Percentiles rank a stretch among this genome's conserved stretches.
Conservation (phyloP, 2,888 invertebrate genomes). For the Halictus quadricinctus region DNA sequence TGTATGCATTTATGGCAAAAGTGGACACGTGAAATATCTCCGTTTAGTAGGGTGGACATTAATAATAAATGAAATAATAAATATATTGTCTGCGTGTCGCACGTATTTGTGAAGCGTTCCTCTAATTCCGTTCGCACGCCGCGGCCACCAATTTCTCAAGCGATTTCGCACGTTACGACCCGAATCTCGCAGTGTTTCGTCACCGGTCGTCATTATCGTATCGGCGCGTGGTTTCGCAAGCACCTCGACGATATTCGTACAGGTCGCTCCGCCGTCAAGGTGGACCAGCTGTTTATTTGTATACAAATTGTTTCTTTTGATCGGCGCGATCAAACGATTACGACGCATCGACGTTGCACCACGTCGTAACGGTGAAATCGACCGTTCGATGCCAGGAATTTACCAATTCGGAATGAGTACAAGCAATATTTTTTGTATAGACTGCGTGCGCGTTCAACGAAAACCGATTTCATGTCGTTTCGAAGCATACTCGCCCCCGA, state of each 20-base stretch:
- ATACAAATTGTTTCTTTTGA: not conserved
- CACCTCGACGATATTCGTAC: slow-evolving; percentile 6
- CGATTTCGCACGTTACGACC: not conserved
- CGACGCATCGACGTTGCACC: not conserved
- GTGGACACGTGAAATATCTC: too few relatives aligned
- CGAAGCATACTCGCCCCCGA: too few relatives aligned
- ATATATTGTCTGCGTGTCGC: not conserved
- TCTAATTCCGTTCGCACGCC: not conserved
- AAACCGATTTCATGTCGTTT: too few relatives aligned
- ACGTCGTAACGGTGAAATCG: not conserved
- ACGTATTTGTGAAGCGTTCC: not conserved
- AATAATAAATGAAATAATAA: not conserved
- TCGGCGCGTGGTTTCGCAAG: slow-evolving; percentile 8
- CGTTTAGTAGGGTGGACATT: too few relatives aligned
- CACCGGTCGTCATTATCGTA: not conserved
- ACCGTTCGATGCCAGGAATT: not conserved
- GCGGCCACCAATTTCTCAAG: not conserved
- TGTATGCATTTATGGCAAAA: too few relatives aligned
- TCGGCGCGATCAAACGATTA: not conserved
- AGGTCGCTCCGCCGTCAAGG: slow-evolving; percentile 8
- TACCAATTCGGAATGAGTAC: not conserved
- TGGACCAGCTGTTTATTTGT: not conserved
- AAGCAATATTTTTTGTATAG: not conserved
- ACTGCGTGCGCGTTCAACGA: not conserved
- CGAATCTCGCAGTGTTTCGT: not conserved